Conservation (phyloP, 2,888 invertebrate species). For the Aphidius colemani region DNA sequence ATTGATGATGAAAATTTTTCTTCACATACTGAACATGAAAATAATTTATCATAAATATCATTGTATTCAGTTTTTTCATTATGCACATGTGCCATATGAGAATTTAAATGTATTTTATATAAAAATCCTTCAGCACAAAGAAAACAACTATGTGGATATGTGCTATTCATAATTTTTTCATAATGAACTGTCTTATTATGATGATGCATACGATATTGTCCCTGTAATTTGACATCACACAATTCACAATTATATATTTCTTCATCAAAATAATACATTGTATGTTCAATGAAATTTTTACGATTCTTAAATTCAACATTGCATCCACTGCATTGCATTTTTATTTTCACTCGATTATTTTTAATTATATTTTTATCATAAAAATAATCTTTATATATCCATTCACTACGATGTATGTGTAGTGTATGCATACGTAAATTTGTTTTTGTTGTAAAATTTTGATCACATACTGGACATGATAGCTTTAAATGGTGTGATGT, state of each 20-base stretch:
- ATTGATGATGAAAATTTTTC: conserved; percentile 27
- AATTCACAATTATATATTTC: conserved; percentile 33
- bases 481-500: background rate
- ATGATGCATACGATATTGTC: conserved; percentile 38
- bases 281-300: conserved; percentile 39
- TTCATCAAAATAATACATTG: conserved; percentile 37
- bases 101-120: conserved; percentile 37
- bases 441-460: conserved; percentile 35
- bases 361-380: background rate
- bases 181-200: conserved; percentile 41
- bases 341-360: too few species aligned
- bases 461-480: conserved; percentile 41
- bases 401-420: conserved; percentile 37
- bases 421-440: conserved; percentile 37
- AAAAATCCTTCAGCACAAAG: conserved; percentile 41
- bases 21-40: conserved; percentile 37
- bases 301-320: conserved; percentile 37
- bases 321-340: conserved; percentile 36
- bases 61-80: background rate
- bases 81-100: conserved; percentile 45
- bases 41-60: conserved; percentile 1
- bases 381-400: background rate
- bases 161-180: conserved; percentile 20
- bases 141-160: conserved; percentile 35
- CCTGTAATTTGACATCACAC: conserved; percentile 36